phyloP scores from a whole-genome alignment of 2,113 vertebrate genomes.

The Halichoerus grypus region DNA sequence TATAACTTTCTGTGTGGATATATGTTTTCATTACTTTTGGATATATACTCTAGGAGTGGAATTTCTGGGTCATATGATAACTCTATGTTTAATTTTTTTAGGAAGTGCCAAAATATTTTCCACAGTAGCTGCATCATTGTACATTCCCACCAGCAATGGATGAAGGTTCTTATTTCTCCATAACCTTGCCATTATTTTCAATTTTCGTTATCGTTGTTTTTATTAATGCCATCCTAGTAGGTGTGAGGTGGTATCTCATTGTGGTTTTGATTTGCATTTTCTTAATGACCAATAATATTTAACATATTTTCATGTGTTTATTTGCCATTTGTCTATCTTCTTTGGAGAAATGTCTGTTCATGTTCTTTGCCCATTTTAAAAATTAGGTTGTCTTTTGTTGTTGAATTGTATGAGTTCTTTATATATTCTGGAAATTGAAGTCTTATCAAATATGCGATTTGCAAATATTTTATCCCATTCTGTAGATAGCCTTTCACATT shows the following conservation, averaged over 20 bases:
- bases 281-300: background rate
- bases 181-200: background rate
- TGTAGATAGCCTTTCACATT: background rate
- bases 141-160: background rate
- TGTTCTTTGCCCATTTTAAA: background rate
- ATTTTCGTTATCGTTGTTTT: background rate
- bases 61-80: background rate
- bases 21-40: background rate
- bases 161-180: background rate
- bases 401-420: background rate
- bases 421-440: background rate
- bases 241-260: background rate
- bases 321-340: background rate
- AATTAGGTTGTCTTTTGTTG: background rate
- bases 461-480: background rate
- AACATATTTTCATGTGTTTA: background rate
- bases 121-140: background rate
- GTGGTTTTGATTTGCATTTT: conserved; percentile 27
- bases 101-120: background rate
- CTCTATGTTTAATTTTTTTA: background rate
- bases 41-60: background rate
- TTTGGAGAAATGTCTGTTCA: background rate
- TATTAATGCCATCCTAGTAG: background rate
- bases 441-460: background rate
- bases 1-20: background rate